Evolutionary conservation across 1,140 invertebrate genomes (phyloP).

Genomic region (Trypoxylus dichotomus): DNA sequence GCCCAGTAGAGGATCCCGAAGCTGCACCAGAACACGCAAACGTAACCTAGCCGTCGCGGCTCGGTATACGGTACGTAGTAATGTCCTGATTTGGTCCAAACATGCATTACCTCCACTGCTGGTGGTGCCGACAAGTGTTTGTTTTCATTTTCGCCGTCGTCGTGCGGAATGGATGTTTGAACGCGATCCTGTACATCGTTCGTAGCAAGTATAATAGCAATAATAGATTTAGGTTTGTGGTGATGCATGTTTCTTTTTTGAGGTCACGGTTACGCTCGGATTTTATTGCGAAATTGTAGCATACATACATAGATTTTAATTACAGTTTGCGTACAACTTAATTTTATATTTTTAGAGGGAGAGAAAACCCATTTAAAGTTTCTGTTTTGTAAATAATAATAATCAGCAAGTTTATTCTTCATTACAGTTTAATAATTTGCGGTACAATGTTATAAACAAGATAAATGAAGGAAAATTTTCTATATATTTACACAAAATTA

Average conservation of each 20-base stretch:
- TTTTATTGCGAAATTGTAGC: neutral
- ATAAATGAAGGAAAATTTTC: too few species aligned
- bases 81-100: constrained; percentile 9
- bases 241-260: neutral
- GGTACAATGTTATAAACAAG: too few species aligned
- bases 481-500: too few species aligned
- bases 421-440: too few species aligned
- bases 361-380: too few species aligned
- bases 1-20: constrained; percentile 33
- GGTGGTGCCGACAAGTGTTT: constrained; percentile 1
- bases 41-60: constrained; percentile 17
- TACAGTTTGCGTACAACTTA: neutral
- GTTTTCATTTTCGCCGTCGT: constrained; percentile 1
- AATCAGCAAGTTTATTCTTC: too few species aligned
- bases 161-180: neutral
- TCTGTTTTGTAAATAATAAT: too few species aligned
- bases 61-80: constrained; percentile 5
- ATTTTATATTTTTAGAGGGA: too few species aligned
- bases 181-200: neutral
- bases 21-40: constrained; percentile 40
- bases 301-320: neutral
- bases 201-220: neutral
- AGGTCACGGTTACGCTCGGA: neutral
- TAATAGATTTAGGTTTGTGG: neutral
- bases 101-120: constrained; percentile 16